Conservation (phyloP, 2,888 invertebrate genomes). For the Hofmannophila pseudospretella region DNA sequence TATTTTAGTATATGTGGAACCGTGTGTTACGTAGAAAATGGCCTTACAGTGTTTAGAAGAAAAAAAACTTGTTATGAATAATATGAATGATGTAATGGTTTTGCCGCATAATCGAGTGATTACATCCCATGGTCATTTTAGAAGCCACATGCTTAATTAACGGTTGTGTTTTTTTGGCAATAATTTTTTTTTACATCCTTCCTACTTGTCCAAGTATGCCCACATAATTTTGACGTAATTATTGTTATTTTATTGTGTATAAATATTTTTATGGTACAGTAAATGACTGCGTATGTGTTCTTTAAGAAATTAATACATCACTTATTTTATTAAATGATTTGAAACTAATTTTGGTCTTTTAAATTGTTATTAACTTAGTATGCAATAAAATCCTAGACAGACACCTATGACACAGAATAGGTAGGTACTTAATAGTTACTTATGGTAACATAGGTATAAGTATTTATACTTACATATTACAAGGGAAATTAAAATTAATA, state of each 20-base stretch:
- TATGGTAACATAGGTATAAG: too few species aligned
- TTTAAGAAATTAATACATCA: constrained; percentile 69
- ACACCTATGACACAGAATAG: too few species aligned
- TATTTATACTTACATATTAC: too few species aligned
- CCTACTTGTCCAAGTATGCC: constrained; percentile 18
- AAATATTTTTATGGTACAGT: constrained; percentile 29
- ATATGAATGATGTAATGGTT: constrained; percentile 26
- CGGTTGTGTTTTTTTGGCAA: constrained; percentile 35
- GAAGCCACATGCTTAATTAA: constrained; percentile 2
- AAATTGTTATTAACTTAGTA: too few species aligned
- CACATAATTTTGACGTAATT: constrained; percentile 14
- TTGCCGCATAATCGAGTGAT: constrained; percentile 24
- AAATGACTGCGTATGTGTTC: constrained; percentile 72
- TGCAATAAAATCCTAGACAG: too few species aligned
- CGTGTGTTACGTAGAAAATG: constrained; percentile 43
- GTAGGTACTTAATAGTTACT: too few species aligned
- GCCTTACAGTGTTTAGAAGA: constrained; percentile 32
- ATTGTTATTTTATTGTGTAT: constrained; percentile 9
- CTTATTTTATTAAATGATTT: constrained; percentile 77
- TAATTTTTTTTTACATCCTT: constrained; percentile 17
- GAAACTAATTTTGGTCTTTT: constrained; percentile 31
- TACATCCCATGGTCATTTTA: constrained; percentile 8
- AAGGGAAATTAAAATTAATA: too few species aligned
- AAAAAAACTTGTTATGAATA: constrained; percentile 25
- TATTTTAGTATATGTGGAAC: constrained; percentile 37